Conservation (phyloP, 1,140 invertebrate genomes). For the Drosophila pseudoobscura region DNA sequence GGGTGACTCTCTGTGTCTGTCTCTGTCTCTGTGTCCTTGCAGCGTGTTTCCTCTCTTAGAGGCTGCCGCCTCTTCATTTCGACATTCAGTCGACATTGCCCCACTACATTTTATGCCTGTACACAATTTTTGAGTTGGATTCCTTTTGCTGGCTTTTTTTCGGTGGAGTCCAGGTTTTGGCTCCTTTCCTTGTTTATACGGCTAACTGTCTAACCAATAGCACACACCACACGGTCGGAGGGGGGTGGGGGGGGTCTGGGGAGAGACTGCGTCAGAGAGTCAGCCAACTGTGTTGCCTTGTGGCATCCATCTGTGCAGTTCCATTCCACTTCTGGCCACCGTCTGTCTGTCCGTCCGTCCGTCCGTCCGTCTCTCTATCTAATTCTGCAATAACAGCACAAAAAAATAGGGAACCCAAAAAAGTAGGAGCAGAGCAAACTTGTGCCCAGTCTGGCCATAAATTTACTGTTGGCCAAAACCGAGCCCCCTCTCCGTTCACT, state of each 20-base stretch:
- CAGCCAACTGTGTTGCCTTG: slow-evolving; percentile 61
- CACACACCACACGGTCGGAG: slow-evolving; percentile 25
- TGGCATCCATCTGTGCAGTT: slow-evolving; percentile 78
- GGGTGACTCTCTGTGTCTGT: background rate
- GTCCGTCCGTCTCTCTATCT: slow-evolving; percentile 45
- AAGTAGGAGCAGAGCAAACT: slow-evolving; percentile 36
- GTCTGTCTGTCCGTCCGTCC: slow-evolving; percentile 33
- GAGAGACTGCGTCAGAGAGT: slow-evolving; percentile 55
- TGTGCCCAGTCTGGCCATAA: slow-evolving; percentile 71
- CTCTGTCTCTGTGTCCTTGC: no score
- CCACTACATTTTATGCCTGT: slow-evolving; percentile 62
- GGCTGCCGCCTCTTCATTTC: slow-evolving; percentile 40
- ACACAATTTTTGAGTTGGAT: slow-evolving; percentile 46
- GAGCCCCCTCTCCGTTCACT: slow-evolving; percentile 25
- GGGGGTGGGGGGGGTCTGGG: slow-evolving; percentile 1
- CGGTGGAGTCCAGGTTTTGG: slow-evolving; percentile 15
- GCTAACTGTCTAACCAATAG: slow-evolving; percentile 68
- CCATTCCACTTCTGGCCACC: slow-evolving; percentile 56
- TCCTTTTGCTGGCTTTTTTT: slow-evolving; percentile 24
- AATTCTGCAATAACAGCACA: slow-evolving; percentile 73
- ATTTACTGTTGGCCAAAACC: slow-evolving; percentile 77
- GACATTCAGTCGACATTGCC: slow-evolving; percentile 78
- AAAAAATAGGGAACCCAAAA: slow-evolving; percentile 8
- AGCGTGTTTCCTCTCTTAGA: background rate
- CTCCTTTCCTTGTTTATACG: slow-evolving; percentile 75